Evolutionary conservation across 2,888 invertebrate species (phyloP), one percentile per base, ranked within the genome.

Genomic region (Neoascia interrupta): DNA sequence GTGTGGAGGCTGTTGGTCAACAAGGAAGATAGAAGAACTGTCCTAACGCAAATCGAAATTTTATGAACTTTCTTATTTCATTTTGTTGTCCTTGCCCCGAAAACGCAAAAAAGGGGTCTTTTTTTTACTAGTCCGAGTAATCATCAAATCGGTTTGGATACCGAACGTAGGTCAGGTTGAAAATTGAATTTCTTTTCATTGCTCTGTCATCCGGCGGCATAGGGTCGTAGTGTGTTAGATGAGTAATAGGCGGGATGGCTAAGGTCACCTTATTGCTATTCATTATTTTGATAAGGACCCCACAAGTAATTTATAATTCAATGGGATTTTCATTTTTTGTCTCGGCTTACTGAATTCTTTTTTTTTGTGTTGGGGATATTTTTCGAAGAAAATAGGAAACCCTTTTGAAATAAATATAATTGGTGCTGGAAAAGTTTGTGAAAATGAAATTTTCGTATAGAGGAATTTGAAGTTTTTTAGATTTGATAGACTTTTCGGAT

Each of bases 181-280:
- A 66, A 64, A 72, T 76, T 76, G 64, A 76, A 76, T 72, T 60
- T 49, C 6, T 16, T 47, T 60, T 58, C 63, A 43, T 21, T 49
- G 45, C n/a, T 54, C 15, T 58, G 56, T 66, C 54, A 37, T 10
- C 19, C 19, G 21, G 11, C 19, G 26, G 3, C n/a, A 8, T 45
- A 13, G 41, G 19, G 4, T 23, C 23, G 16, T 51, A 36, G 16
- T 54, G 61, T 51, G 56, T 56, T 45, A 54, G 21, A 68, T 73
- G 73, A 73, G 41, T 73, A 66, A 73, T 73, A 54, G 54, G 47
- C 28, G 28, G 41, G 34, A 66, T 21, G 66, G 21, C 19, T 47
- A 19, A 61, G 79, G 73, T 68, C 58, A 49, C 18, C 63, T 37
- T 63, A 79, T 79, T 79, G 53, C 36, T 73, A 73, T 79, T 79